phyloP scores from a whole-genome alignment of 2,888 invertebrate species.

The Polyommatus iphigenia region DNA sequence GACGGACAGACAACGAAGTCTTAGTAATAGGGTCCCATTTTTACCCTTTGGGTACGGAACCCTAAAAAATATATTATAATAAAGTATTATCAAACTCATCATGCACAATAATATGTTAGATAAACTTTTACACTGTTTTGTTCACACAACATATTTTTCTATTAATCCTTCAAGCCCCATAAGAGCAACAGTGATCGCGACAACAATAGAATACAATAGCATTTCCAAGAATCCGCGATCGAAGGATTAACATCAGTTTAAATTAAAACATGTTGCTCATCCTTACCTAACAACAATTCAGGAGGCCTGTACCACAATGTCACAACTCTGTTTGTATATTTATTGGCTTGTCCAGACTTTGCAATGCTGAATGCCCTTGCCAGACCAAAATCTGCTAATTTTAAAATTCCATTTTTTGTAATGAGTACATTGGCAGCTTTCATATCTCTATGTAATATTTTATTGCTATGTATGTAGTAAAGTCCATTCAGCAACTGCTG shows the following conservation, averaged over 20 bases:
- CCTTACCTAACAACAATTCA: conserved; percentile 72
- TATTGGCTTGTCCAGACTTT: conserved; percentile 88
- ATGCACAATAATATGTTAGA: no score
- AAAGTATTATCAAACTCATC: no score
- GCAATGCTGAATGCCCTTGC: conserved; percentile 95
- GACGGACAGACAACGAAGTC: no score
- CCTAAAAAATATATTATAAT: no score
- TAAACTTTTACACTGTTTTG: no score
- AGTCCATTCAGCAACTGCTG: conserved; percentile 87
- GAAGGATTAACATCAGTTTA: background rate
- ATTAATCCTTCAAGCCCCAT: no score
- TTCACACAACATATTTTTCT: no score
- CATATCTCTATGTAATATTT: conserved; percentile 98
- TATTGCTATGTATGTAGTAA: conserved; percentile 98
- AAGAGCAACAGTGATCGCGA: no score
- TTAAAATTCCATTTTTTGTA: conserved; percentile 95
- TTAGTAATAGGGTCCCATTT: no score
- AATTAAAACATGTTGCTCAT: background rate
- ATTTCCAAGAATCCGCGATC: no score
- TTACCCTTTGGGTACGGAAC: no score
- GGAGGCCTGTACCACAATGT: conserved; percentile 95
- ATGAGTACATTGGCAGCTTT: conserved; percentile 99
- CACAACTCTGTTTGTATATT: conserved; percentile 98
- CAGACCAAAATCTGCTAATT: conserved; percentile 98
- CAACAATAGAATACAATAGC: no score